Evolutionary conservation across 2,797 vertebrate species (phyloP).

Genomic region (Siniperca undulata): DNA sequence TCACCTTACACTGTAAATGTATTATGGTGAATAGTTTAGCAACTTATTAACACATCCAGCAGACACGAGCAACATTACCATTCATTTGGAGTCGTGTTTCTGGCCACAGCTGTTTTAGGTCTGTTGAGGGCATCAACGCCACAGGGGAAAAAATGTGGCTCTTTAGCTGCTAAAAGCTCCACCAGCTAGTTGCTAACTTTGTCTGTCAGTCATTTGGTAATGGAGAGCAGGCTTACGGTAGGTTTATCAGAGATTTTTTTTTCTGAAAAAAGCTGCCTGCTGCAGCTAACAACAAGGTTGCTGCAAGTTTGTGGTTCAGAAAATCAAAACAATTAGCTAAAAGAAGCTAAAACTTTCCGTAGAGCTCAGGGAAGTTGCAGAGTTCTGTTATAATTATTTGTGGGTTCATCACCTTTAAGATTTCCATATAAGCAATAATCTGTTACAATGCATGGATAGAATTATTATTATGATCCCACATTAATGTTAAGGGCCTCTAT

Average conservation of each 20-base stretch:
- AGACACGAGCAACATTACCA: neutral
- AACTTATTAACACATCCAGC: neutral
- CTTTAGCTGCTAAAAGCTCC: neutral
- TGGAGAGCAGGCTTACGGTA: neutral
- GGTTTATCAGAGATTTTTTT: slow-evolving; percentile 10
- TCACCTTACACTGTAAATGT: neutral
- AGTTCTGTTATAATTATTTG: neutral
- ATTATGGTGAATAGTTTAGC: neutral
- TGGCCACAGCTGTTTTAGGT: neutral
- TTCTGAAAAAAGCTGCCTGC: neutral
- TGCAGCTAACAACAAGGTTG: neutral
- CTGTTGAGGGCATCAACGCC: neutral
- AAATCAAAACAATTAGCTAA: neutral
- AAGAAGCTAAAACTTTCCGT: neutral
- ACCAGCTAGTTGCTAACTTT: neutral
- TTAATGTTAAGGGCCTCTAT: neutral
- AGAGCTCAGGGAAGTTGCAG: neutral
- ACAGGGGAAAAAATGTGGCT: neutral
- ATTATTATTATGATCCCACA: neutral
- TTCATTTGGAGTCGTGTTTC: neutral
- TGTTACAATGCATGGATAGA: neutral
- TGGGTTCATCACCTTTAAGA: neutral
- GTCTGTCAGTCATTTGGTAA: neutral
- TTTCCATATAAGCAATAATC: neutral
- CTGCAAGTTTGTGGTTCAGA: neutral